These are phyloP conservation scores for Choristoneura fumiferana DNA, from an alignment of 1,140 invertebrate species.

Conservation along the genomic window DNA sequence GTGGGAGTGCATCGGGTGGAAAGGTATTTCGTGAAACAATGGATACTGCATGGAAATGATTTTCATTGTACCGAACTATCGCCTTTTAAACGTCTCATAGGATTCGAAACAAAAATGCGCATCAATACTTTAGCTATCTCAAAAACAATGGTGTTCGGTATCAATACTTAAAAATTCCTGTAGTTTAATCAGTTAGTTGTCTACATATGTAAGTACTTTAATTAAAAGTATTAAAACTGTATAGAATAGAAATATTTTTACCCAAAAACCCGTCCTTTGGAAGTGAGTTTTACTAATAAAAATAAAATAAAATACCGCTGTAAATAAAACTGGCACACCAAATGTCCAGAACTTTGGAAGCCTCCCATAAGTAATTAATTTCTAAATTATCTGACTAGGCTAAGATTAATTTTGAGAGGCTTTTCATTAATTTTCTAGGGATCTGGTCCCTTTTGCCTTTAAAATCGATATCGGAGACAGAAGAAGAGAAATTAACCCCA, in stretches of 20 bases:
- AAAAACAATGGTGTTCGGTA: constrained; percentile 3
- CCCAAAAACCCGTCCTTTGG: too few relatives aligned
- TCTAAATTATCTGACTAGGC: constrained; percentile 5
- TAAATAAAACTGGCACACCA: background rate
- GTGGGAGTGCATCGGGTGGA: constrained; percentile 45
- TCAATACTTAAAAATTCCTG: too few relatives aligned
- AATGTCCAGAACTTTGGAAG: background rate
- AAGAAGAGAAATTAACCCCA: constrained; percentile 22
- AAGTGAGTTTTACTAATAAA: too few relatives aligned
- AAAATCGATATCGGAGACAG: constrained; percentile 21
- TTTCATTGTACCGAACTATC: constrained; percentile 43
- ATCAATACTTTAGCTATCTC: background rate
- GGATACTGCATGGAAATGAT: constrained; percentile 44
- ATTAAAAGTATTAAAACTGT: too few relatives aligned
- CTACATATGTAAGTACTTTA: too few relatives aligned
- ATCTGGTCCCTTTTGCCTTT: constrained; percentile 12
- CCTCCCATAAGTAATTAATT: background rate
- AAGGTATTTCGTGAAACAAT: constrained; percentile 58
- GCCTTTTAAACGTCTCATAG: constrained; percentile 17
- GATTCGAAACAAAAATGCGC: constrained; percentile 4
- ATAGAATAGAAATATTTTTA: too few relatives aligned
- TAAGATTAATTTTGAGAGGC: constrained; percentile 24
- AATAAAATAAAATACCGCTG: too few relatives aligned
- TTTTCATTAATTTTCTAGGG: constrained; percentile 21
- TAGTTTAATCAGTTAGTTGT: too few relatives aligned